These are phyloP conservation scores for Oxyruncus cristatus DNA, from an alignment of 2,113 vertebrate species.

Conservation along the genomic window DNA sequence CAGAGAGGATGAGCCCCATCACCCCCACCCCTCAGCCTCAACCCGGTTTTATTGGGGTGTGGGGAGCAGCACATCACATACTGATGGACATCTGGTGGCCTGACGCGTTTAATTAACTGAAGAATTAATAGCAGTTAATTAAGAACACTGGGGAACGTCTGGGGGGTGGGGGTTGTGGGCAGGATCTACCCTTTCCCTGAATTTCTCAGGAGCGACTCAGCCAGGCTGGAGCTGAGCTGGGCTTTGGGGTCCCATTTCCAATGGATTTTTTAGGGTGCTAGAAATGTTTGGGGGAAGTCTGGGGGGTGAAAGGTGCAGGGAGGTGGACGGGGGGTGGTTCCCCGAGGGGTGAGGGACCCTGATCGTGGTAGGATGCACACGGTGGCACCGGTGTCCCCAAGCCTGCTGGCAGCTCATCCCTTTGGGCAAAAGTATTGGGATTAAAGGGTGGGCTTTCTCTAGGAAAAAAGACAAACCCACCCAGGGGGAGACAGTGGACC, in stretches of 20 bases:
- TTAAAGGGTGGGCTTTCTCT: not conserved
- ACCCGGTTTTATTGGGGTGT: not conserved
- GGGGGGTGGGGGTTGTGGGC: rapidly evolving
- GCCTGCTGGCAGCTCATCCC: not conserved
- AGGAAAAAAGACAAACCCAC: not conserved
- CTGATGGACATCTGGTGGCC: not conserved
- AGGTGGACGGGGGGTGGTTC: not conserved
- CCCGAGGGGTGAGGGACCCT: not conserved
- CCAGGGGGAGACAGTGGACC: not conserved
- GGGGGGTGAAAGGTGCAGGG: not conserved
- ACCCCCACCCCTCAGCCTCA: not conserved
- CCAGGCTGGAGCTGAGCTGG: not conserved
- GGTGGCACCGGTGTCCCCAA: rapidly evolving
- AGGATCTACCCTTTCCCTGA: not conserved
- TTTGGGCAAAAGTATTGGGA: not conserved
- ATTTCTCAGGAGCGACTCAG: not conserved
- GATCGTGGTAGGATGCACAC: not conserved
- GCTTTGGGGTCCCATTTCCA: not conserved
- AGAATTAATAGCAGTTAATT: not conserved
- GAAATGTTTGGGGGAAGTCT: not conserved
- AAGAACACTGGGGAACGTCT: rapidly evolving
- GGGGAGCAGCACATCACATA: not conserved
- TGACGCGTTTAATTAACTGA: not conserved
- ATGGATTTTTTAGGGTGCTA: not conserved
- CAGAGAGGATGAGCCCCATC: rapidly evolving